Evolutionary conservation across 2,113 vertebrate genomes (phyloP).

Genomic region (Lepus timidus): DNA sequence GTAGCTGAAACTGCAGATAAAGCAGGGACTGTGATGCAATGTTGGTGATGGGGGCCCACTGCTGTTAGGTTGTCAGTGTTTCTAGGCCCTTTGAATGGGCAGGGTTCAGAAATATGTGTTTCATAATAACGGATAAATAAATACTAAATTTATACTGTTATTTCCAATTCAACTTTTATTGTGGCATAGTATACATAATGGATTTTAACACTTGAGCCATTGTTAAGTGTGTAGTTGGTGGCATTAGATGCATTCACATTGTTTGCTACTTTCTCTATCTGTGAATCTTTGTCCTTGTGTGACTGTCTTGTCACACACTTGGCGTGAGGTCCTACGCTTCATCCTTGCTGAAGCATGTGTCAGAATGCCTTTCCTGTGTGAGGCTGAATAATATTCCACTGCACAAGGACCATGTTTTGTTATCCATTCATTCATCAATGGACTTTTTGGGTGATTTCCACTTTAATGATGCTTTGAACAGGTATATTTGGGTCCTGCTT

Average conservation of each 20-base stretch:
- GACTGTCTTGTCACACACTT: background rate
- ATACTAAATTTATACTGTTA: background rate
- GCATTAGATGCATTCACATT: background rate
- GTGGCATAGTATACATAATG: background rate
- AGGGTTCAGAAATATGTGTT: background rate
- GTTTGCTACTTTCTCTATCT: slow-evolving; percentile 13
- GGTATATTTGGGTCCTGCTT: background rate
- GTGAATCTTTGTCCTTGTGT: slow-evolving; percentile 1
- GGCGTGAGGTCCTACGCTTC: background rate
- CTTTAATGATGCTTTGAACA: background rate
- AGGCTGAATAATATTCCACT: background rate
- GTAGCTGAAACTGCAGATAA: too few relatives aligned
- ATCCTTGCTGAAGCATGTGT: background rate
- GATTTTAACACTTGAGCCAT: background rate
- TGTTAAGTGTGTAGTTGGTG: background rate
- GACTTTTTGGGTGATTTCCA: background rate
- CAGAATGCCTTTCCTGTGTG: slow-evolving; percentile 6
- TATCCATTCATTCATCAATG: background rate
- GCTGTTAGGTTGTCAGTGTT: background rate
- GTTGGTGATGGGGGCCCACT: background rate
- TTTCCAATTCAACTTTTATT: background rate
- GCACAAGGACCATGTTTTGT: background rate
- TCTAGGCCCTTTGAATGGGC: background rate
- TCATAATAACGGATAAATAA: slow-evolving; percentile 11
- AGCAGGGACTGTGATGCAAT: background rate